Evolutionary conservation across 35 echinoderm and acorn worm species (phyloP), one percentile per base, ranked within the genome.

Genomic region (Patiria miniata): DNA sequence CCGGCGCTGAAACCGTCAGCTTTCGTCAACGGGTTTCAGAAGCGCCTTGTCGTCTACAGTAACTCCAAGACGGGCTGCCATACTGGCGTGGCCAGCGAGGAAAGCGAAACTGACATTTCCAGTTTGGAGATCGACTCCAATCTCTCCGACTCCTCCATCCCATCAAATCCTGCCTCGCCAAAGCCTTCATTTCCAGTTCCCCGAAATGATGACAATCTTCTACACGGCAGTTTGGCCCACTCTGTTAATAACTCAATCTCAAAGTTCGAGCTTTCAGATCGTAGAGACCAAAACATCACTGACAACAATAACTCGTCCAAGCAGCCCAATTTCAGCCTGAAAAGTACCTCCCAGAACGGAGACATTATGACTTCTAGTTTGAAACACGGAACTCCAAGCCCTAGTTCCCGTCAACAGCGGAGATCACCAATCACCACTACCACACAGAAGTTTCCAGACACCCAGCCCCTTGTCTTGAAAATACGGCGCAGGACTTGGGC

Each of bases 81-180:
- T 14, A 73, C 2, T 9, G 21, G 29, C 26, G 34, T 73, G 22
- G 7, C 65, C 26, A 73, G 65, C 65, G 65, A 47, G 42, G 42
- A 73, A 18, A 73, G 65, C 65, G 65, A 73, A 73, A 73, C 2
- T 34, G 65, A 73, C 34, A 73, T 73, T 73, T 73, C 65, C 26
- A 73, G 65, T 73, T 73, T 73, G 65, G 65, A 73, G 34, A 73
- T 73, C 8, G 65, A 73, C 65, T 73, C 65, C 34, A 73, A 73
- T 73, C 34, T 73, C 26, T 73, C 65, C 2, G 26, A 73, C 29
- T 73, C 65, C 10, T 73, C 65, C 2, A 23, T 32, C 8, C 9
- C 29, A 30, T 73, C 65, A 18, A 73, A 73, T 9, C 8, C 30
- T 30, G 65, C 26, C 65, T 73, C 65, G 26, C 26, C 65, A 22